Evolutionary conservation across 2,888 invertebrate species (phyloP).

Genomic region (Xestia rhomboidea): DNA sequence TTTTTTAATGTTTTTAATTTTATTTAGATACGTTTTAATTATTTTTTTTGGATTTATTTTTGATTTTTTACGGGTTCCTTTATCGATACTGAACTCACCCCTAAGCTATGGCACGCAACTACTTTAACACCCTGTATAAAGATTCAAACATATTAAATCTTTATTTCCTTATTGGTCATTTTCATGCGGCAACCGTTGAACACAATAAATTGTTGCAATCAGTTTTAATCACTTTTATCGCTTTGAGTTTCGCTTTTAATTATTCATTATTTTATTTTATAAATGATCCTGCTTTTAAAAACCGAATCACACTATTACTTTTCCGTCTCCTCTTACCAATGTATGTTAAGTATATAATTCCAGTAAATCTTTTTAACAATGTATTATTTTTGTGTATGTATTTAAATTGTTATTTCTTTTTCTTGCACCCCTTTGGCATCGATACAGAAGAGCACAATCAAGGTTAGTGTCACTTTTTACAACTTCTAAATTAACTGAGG

Average conservation of each 20-base stretch:
- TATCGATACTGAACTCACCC: too few species aligned
- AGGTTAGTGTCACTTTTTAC: conserved; percentile 63
- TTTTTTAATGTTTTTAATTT: too few species aligned
- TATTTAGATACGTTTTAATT: too few species aligned
- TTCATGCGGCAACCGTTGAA: not conserved
- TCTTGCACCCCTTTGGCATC: conserved; percentile 61
- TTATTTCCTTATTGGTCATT: not conserved
- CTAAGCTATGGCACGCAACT: too few species aligned
- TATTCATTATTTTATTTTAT: too few species aligned
- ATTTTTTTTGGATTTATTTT: too few species aligned
- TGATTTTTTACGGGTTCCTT: too few species aligned
- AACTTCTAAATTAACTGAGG: not conserved
- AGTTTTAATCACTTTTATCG: not conserved
- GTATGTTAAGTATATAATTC: not conserved
- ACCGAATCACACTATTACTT: not conserved
- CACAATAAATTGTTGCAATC: not conserved
- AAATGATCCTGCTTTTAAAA: not conserved
- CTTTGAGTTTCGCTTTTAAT: too few species aligned
- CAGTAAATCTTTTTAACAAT: not conserved
- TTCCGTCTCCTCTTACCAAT: too few species aligned
- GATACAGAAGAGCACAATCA: conserved; percentile 65
- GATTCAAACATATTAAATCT: too few species aligned
- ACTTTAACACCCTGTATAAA: too few species aligned
- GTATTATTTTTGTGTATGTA: conserved; percentile 17
- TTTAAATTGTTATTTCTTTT: conserved; percentile 46